Evolutionary conservation across 2,797 vertebrate genomes (phyloP).

Genomic region (Parauchenoglanis punctatus): DNA sequence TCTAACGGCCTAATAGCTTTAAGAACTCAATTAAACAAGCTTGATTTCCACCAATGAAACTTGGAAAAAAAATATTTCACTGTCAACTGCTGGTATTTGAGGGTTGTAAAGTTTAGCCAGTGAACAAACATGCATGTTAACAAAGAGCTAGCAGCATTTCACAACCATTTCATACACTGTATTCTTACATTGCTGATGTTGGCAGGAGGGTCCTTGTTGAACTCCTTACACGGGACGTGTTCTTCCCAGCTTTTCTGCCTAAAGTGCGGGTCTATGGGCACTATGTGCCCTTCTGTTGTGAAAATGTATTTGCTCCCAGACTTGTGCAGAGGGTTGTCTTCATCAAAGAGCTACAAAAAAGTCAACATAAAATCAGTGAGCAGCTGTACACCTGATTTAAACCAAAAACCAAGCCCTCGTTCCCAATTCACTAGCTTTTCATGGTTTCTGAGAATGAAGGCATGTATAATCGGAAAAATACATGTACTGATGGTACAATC

Average conservation of each 20-base stretch:
- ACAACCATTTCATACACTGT: neutral
- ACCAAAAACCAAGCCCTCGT: no score
- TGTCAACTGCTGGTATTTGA: neutral
- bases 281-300: conserved; percentile 94
- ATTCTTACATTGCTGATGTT: conserved; percentile 84
- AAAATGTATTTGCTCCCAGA: conserved; percentile 94
- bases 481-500: neutral
- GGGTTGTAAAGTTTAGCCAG: neutral
- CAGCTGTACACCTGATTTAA: no score
- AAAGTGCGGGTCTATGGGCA: conserved; percentile 89
- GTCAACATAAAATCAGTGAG: neutral
- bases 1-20: neutral
- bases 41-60: neutral
- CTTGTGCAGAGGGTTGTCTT: conserved; percentile 94
- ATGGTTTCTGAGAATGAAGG: neutral
- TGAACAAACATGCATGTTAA: neutral
- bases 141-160: neutral
- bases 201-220: conserved; percentile 60
- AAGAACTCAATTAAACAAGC: neutral
- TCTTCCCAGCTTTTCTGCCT: conserved; percentile 87
- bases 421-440: neutral
- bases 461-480: neutral
- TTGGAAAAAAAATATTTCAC: neutral
- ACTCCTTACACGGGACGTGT: conserved; percentile 73
- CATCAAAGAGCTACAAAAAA: conserved; percentile 87